Conservation (phyloP, 2,888 invertebrate genomes). For the Dastarcus helophoroides region DNA sequence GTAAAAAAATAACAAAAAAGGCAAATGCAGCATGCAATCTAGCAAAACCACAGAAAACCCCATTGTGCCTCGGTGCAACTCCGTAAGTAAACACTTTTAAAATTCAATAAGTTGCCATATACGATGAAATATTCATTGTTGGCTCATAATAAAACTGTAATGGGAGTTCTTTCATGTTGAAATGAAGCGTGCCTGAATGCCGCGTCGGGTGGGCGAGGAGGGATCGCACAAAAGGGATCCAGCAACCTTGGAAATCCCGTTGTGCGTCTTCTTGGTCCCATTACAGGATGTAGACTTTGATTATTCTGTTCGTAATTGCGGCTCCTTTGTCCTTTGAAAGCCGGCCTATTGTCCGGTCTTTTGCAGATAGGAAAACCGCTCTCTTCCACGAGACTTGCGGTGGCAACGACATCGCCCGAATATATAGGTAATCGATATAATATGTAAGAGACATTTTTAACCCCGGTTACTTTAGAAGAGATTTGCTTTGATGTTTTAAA, state of each 20-base stretch:
- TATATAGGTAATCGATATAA: too few species aligned
- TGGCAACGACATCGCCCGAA: conserved; percentile 10
- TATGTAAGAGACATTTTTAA: too few species aligned
- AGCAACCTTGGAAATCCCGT: conserved; percentile 22
- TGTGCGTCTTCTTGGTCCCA: conserved; percentile 26
- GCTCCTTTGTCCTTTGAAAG: conserved; percentile 33
- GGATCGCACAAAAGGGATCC: conserved; percentile 7
- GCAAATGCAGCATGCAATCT: too few species aligned
- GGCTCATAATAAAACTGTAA: conserved; percentile 26
- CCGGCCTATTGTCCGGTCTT: conserved; percentile 29
- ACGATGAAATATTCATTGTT: conserved; percentile 17
- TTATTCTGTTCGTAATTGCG: conserved; percentile 35
- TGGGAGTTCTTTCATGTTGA: conserved; percentile 25
- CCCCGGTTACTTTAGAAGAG: too few species aligned
- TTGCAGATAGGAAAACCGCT: conserved; percentile 14
- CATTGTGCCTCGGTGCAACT: too few species aligned
- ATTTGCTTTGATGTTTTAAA: too few species aligned
- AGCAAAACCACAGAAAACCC: too few species aligned
- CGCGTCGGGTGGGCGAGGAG: conserved; percentile 5
- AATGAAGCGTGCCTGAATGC: conserved; percentile 21
- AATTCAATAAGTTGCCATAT: conserved; percentile 15
- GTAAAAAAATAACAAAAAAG: too few species aligned
- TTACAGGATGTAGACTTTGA: conserved; percentile 35
- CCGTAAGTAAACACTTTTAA: conserved; percentile 16
- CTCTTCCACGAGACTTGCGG: conserved; percentile 12